Evolutionary conservation across 1,140 invertebrate genomes (phyloP).

Genomic region (Drosophila sulfurigaster): DNA sequence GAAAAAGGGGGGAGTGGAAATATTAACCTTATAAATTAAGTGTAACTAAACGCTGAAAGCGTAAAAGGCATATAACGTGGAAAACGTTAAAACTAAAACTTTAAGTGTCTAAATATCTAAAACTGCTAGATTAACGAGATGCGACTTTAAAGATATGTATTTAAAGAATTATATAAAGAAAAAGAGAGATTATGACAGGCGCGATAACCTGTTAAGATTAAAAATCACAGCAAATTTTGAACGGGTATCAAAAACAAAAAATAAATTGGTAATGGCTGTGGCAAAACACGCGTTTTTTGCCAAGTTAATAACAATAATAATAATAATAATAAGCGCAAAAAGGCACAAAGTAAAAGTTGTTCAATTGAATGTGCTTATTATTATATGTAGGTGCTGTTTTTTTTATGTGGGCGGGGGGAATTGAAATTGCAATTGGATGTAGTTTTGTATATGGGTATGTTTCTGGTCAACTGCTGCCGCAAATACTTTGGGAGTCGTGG

Average conservation of each 20-base stretch:
- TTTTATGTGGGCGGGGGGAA: neutral
- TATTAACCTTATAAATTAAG: constrained; percentile 21
- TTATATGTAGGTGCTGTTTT: neutral
- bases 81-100: constrained; percentile 25
- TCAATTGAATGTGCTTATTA: constrained; percentile 13
- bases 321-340: constrained; percentile 27
- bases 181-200: constrained; percentile 42
- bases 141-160: constrained; percentile 44
- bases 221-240: constrained; percentile 58
- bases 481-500: constrained; percentile 48
- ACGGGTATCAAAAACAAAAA: constrained; percentile 29
- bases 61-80: constrained; percentile 24
- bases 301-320: constrained; percentile 32
- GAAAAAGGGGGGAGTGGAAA: neutral
- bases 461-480: constrained; percentile 76
- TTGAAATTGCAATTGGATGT: neutral
- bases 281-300: constrained; percentile 6
- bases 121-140: constrained; percentile 59
- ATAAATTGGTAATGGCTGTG: constrained; percentile 9
- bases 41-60: constrained; percentile 39
- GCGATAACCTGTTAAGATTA: constrained; percentile 2
- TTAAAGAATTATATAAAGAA: constrained; percentile 50
- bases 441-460: constrained; percentile 5
- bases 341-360: constrained; percentile 8
- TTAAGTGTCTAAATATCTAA: neutral